These are phyloP conservation scores for Oscheius sp. DNA, from an alignment of 1,140 invertebrate genomes.

Conservation along the genomic window DNA sequence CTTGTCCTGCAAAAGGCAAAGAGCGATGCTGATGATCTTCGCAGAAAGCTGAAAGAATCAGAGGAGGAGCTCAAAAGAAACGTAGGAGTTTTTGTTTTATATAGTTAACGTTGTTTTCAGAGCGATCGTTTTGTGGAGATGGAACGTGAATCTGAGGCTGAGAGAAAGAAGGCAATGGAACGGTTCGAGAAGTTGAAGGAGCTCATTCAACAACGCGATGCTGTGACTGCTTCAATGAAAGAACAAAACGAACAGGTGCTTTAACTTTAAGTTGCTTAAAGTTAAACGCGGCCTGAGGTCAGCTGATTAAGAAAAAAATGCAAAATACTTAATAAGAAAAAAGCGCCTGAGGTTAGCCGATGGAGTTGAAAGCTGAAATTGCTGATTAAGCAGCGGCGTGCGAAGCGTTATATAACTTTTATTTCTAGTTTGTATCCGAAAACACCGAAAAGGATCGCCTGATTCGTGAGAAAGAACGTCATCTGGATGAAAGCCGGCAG, in stretches of 20 bases:
- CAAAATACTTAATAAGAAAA: background rate
- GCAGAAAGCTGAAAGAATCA: slow-evolving; percentile 11
- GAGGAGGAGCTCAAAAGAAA: slow-evolving; percentile 30
- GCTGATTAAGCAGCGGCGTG: background rate
- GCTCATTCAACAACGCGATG: background rate
- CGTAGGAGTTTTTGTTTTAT: background rate
- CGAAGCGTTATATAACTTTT: background rate
- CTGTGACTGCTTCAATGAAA: background rate
- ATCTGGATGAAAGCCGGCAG: slow-evolving; percentile 20
- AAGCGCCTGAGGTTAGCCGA: background rate
- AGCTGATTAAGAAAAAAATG: background rate
- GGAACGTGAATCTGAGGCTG: slow-evolving; percentile 23
- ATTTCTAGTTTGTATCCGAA: slow-evolving; percentile 1
- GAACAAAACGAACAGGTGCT: background rate
- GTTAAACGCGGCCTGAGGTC: background rate
- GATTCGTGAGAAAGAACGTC: slow-evolving; percentile 27
- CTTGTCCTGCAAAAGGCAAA: slow-evolving; percentile 17
- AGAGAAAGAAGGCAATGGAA: slow-evolving; percentile 14
- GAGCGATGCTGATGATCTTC: background rate
- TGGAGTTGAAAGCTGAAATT: background rate
- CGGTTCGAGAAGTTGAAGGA: slow-evolving; percentile 24
- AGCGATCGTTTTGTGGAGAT: slow-evolving; percentile 22
- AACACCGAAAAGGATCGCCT: background rate
- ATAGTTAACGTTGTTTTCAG: background rate
- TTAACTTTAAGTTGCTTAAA: background rate